Conservation (phyloP, 2,888 invertebrate genomes). For the Syrphus vitripennis region DNA sequence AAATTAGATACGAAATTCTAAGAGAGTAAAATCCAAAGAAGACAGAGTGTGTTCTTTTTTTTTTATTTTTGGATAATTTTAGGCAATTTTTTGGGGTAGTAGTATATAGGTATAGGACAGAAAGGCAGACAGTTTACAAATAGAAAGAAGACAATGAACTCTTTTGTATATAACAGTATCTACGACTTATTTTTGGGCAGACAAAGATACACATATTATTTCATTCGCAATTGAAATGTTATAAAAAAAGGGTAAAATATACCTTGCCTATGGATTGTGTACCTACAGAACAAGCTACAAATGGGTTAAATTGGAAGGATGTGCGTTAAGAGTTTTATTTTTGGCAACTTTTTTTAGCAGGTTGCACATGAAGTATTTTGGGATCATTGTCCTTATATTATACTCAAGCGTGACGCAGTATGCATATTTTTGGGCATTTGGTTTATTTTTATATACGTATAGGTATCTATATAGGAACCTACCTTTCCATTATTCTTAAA, state of each 20-base stretch:
- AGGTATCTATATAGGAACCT: no score
- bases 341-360: conserved; percentile 42
- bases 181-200: conserved; percentile 25
- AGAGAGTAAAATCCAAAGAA: conserved; percentile 11
- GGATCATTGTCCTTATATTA: conserved; percentile 60
- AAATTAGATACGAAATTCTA: conserved; percentile 45
- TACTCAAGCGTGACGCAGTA: conserved; percentile 50
- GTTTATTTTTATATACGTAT: background rate
- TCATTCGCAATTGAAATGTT: background rate
- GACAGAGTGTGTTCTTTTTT: background rate
- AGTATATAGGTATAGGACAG: conserved; percentile 4
- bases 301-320: conserved; percentile 33
- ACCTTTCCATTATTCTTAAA: no score
- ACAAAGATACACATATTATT: no score
- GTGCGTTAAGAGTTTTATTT: conserved; percentile 59
- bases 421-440: background rate
- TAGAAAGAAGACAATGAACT: conserved; percentile 54
- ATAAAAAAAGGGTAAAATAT: background rate
- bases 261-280: no score
- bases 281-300: background rate
- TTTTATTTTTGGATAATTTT: conserved; percentile 37
- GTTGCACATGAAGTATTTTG: conserved; percentile 31
- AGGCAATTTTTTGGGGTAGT: conserved; percentile 61
- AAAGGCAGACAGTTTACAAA: conserved; percentile 45
- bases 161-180: background rate